A percentile compares a stretch with the other conserved stretches of the same genome.
Conservation (phyloP, 2,888 invertebrate genomes). For the Bhutanitis thaidina region DNA sequence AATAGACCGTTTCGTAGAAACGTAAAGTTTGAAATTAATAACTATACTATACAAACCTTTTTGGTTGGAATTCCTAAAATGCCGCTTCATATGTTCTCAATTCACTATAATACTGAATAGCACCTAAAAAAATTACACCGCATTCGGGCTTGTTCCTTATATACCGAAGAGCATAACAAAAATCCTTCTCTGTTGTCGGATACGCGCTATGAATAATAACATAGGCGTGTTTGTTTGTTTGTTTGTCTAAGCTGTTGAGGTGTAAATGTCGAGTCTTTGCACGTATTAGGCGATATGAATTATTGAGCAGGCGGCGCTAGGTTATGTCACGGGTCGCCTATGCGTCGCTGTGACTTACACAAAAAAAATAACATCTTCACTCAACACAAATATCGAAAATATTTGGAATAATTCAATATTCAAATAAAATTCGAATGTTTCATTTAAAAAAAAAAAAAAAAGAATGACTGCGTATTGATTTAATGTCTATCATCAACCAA, state of each 20-base stretch:
- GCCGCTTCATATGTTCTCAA: background rate
- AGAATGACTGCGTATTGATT: too few species aligned
- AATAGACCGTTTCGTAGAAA: too few species aligned
- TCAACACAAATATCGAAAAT: too few species aligned
- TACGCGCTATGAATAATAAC: slow-evolving; percentile 39
- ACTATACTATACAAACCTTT: background rate
- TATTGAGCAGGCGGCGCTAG: slow-evolving; percentile 53
- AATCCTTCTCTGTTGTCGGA: slow-evolving; percentile 29
- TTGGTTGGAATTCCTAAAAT: slow-evolving; percentile 11
- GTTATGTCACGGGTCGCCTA: slow-evolving; percentile 1
- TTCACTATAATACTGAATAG: slow-evolving; percentile 10
- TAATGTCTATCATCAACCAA: too few species aligned
- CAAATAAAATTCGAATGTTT: too few species aligned
- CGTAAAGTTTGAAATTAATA: too few species aligned
- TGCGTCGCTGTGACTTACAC: background rate
- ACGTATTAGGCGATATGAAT: slow-evolving; percentile 63
- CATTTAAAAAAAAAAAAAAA: too few species aligned
- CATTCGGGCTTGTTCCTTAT: slow-evolving; percentile 20
- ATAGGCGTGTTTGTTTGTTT: slow-evolving; percentile 53
- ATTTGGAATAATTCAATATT: too few species aligned
- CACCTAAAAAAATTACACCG: slow-evolving; percentile 6
- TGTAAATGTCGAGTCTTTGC: slow-evolving; percentile 65
- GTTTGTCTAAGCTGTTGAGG: slow-evolving; percentile 54
- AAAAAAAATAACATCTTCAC: too few species aligned
- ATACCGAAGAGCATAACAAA: slow-evolving; percentile 28